Evolutionary conservation across 1,140 invertebrate genomes (phyloP).

Genomic region (Psilanteris sp.): DNA sequence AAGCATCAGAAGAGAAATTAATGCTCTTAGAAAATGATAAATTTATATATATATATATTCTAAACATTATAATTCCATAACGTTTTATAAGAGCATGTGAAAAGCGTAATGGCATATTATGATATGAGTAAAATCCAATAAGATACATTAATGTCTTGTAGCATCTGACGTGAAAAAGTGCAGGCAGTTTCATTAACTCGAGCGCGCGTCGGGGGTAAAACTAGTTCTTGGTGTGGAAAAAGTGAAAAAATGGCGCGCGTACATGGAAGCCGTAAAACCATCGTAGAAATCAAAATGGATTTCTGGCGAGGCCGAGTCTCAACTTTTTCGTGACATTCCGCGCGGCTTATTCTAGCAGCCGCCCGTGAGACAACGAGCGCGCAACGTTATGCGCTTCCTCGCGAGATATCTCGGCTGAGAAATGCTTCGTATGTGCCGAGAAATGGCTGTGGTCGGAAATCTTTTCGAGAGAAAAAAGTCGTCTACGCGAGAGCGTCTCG

Average conservation of each 20-base stretch:
- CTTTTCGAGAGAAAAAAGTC: constrained; percentile 52
- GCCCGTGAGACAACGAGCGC: constrained; percentile 33
- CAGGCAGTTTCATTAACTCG: constrained; percentile 40
- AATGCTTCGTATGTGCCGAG: constrained; percentile 43
- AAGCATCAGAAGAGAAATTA: no score
- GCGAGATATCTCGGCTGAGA: constrained; percentile 46
- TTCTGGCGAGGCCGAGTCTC: constrained; percentile 36
- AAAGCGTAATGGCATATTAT: no score
- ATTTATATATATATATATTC: no score
- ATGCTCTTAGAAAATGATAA: no score
- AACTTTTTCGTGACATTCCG: constrained; percentile 64
- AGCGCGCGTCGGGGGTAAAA: constrained; percentile 22
- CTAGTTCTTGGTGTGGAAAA: constrained; percentile 46
- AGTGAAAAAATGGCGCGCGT: constrained; percentile 45
- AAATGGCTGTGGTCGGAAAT: constrained; percentile 40
- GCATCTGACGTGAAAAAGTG: constrained; percentile 8
- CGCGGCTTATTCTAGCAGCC: constrained; percentile 26
- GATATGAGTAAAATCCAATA: no score
- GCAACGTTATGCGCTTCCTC: constrained; percentile 32
- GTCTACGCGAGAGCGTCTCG: constrained; percentile 33
- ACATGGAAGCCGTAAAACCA: constrained; percentile 45
- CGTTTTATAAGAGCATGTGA: no score
- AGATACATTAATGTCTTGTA: no score
- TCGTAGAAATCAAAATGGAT: constrained; percentile 64
- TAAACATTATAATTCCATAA: no score